Percentiles rank a stretch among this genome's conserved stretches.
These are phyloP conservation scores for Carollia perspicillata DNA, from an alignment of 2,113 vertebrate genomes.

Conservation along the genomic window DNA sequence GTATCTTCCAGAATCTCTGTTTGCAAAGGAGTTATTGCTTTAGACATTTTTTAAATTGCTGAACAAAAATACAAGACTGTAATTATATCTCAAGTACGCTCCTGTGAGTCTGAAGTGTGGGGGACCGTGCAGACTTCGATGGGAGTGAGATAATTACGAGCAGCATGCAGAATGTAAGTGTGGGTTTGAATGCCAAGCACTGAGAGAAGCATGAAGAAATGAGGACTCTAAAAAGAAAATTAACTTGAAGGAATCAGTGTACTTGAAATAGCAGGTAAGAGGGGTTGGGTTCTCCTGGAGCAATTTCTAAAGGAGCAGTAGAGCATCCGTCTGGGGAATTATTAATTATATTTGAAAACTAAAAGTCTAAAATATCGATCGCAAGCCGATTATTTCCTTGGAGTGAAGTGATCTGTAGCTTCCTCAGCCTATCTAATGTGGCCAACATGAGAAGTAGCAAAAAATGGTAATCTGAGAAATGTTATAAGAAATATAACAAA, in stretches of 20 bases:
- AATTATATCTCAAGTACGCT: constrained; percentile 62
- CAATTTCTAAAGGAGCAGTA: neutral
- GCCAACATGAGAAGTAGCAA: neutral
- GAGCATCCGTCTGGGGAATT: neutral
- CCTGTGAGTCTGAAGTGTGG: neutral
- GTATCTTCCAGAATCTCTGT: constrained; percentile 29
- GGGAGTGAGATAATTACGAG: constrained; percentile 58
- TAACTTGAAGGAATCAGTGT: constrained; percentile 24
- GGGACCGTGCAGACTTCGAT: constrained; percentile 28
- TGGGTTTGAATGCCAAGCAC: constrained; percentile 45
- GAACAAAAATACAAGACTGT: constrained; percentile 49
- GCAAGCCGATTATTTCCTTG: neutral
- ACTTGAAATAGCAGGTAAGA: constrained; percentile 23
- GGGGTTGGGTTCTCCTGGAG: neutral
- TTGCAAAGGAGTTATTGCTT: constrained; percentile 43
- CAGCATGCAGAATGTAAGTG: constrained; percentile 57
- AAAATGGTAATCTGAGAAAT: constrained; percentile 8
- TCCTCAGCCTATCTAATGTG: neutral
- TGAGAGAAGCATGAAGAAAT: constrained; percentile 16
- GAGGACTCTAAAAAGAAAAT: constrained; percentile 36
- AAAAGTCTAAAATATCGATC: constrained; percentile 2
- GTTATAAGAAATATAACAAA: neutral
- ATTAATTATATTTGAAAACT: constrained; percentile 11
- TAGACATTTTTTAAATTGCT: constrained; percentile 42
- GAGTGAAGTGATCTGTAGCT: neutral